Base-by-base conservation (phyloP, 2,797 vertebrate genomes). In the Morelia viridis region DNA sequence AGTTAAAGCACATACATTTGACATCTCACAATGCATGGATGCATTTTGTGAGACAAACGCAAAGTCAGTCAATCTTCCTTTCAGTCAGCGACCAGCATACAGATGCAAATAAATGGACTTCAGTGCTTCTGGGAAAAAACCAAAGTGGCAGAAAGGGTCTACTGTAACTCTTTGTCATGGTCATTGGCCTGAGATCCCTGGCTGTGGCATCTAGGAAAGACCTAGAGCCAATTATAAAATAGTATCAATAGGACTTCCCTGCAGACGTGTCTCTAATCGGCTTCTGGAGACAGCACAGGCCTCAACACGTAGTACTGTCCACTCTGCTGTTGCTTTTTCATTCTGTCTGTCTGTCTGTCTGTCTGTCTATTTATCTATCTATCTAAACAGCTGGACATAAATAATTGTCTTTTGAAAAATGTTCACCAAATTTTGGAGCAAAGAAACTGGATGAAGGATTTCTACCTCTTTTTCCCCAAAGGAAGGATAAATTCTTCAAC, bases 271-370 rank as follows among this genome's bases (percentile, higher is more conserved):
- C 71, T 80, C 19, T 80, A 80, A 46, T 80, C 19, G 4, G 35
- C 2, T 80, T 24, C 71, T 80, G 41, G 41, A 80, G 41, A 46
- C 9, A 0, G 1, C 9, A 80, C 46, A 46, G 19, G 19, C 22
- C 46, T 3, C 41, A 80, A 80, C 46, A 80, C 46, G 46, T 46
- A 35, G 12, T 15, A 35, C n/a, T 71, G 65, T 71, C 65, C 28
- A 31, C 15, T 68, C 5, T 68, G 31, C 65, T n/a, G 31, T 71
- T 60, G 65, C 2, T 71, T 71, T 71, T 71, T 71, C n/a, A 7
- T 6, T 53, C 8, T 6, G 0, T 7, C 50, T 53, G 0, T 8
- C 6, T 53, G 1, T 53, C 6, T 53, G 1, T 53, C 6, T 53
- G 0, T 6, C 50, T 7, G 0, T 53, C 8, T 8, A 8, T 53